A percentile compares a stretch with the other conserved stretches of the same genome.
Conservation (phyloP, 2,888 invertebrate genomes). For the Diaperis boleti region DNA sequence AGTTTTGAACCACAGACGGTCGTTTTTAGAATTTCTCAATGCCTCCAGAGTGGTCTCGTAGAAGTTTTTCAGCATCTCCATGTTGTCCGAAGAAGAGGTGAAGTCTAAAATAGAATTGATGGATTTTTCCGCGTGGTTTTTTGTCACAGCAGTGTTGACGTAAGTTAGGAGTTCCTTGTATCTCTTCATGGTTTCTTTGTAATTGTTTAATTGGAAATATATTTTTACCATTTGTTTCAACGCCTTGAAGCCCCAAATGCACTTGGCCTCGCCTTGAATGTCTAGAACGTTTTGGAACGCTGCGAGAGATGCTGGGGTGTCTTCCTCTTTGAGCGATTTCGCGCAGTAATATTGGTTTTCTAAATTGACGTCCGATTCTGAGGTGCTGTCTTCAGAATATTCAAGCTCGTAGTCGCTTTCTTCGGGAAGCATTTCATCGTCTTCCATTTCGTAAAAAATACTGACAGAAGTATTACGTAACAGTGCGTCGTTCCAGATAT, state of each 20-base stretch:
- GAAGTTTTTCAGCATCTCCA: slow-evolving; percentile 89
- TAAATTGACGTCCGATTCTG: slow-evolving; percentile 98
- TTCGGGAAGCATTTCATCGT: slow-evolving; percentile 9
- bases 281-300: slow-evolving; percentile 98
- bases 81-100: slow-evolving; percentile 96
- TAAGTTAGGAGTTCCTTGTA: slow-evolving; percentile 97
- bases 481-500: background rate
- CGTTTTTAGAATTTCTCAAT: slow-evolving; percentile 96
- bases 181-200: slow-evolving; percentile 71
- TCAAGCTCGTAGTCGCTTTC: slow-evolving; percentile 89
- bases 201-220: slow-evolving; percentile 91
- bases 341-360: slow-evolving; percentile 99
- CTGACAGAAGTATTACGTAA: no score
- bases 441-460: slow-evolving; percentile 11
- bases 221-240: slow-evolving; percentile 99
- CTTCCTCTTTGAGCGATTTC: slow-evolving; percentile 96
- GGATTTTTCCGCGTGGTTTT: slow-evolving; percentile 99
- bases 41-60: slow-evolving; percentile 96
- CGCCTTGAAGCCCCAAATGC: slow-evolving; percentile 99
- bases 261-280: slow-evolving; percentile 96
- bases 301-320: slow-evolving; percentile 87
- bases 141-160: slow-evolving; percentile 97
- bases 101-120: slow-evolving; percentile 99
- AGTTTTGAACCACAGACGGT: slow-evolving; percentile 99
- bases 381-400: slow-evolving; percentile 98